These are phyloP conservation scores for Cephalotes varians DNA, from an alignment of 2,888 invertebrate genomes.

Conservation along the genomic window DNA sequence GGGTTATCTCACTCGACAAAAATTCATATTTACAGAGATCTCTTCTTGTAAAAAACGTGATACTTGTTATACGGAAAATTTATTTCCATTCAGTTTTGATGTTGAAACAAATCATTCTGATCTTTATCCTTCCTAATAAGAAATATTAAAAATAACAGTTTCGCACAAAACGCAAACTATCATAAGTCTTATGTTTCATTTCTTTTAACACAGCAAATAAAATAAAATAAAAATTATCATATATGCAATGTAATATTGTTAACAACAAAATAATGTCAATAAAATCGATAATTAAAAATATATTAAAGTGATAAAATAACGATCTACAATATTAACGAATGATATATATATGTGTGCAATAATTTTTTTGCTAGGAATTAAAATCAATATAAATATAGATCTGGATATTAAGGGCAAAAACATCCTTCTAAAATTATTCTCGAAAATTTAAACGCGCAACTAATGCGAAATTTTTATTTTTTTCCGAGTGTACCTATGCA, in stretches of 20 bases:
- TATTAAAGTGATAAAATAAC: background rate
- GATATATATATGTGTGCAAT: background rate
- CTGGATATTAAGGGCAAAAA: background rate
- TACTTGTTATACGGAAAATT: conserved; percentile 9
- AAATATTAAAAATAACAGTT: conserved; percentile 25
- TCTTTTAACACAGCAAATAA: background rate
- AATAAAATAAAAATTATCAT: background rate
- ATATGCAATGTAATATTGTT: background rate
- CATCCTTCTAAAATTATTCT: background rate
- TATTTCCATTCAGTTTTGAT: conserved; percentile 15
- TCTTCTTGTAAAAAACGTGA: conserved; percentile 6
- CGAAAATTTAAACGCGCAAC: background rate
- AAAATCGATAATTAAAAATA: background rate
- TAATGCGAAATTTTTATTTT: background rate
- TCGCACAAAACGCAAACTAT: background rate
- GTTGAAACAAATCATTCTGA: background rate
- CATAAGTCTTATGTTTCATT: background rate
- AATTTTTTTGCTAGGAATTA: background rate
- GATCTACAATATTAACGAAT: background rate
- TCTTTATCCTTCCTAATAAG: background rate
- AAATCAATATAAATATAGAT: background rate
- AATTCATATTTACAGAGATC: conserved; percentile 40
- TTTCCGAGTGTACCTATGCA: no score
- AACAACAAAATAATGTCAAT: background rate
- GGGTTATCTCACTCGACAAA: background rate